phyloP scores from a whole-genome alignment of 2,113 vertebrate genomes.

The Picathartes gymnocephalus region DNA sequence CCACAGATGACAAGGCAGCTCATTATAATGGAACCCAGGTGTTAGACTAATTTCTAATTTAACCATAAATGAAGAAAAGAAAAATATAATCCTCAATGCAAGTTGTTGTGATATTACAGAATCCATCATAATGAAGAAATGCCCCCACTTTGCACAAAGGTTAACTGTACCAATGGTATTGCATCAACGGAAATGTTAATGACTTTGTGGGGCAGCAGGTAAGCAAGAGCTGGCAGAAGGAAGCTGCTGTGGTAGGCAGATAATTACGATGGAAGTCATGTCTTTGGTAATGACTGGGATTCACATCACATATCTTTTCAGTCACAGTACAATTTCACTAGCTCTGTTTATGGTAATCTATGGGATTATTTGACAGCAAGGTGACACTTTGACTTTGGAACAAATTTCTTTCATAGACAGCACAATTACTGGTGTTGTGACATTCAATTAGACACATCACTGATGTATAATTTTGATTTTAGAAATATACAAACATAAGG shows the following conservation, averaged over 20 bases:
- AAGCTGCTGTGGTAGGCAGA: slow-evolving; percentile 48
- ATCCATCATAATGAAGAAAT: slow-evolving; percentile 67
- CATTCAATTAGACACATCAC: slow-evolving; percentile 54
- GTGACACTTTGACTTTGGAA: slow-evolving; percentile 74
- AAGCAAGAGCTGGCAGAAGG: slow-evolving; percentile 41
- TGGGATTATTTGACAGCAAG: slow-evolving; percentile 75
- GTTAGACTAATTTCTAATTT: slow-evolving; percentile 72
- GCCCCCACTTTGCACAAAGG: slow-evolving; percentile 61
- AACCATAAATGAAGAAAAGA: slow-evolving; percentile 68
- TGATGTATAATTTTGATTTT: slow-evolving; percentile 16
- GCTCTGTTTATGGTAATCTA: slow-evolving; percentile 69
- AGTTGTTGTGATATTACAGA: slow-evolving; percentile 60
- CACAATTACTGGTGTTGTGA: slow-evolving; percentile 58
- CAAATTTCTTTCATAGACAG: slow-evolving; percentile 65
- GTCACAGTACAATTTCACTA: slow-evolving; percentile 59
- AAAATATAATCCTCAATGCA: slow-evolving; percentile 61
- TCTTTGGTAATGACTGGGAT: slow-evolving; percentile 65
- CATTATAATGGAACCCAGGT: slow-evolving; percentile 62
- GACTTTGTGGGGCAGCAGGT: slow-evolving; percentile 58
- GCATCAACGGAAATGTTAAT: slow-evolving; percentile 64
- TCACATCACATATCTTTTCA: slow-evolving; percentile 69
- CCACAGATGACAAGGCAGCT: slow-evolving; percentile 40
- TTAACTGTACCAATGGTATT: slow-evolving; percentile 57
- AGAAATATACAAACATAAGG: slow-evolving; percentile 17
- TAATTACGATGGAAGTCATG: slow-evolving; percentile 71